phyloP scores from a whole-genome alignment of 2,888 invertebrate genomes.

The Xylota segnis region DNA sequence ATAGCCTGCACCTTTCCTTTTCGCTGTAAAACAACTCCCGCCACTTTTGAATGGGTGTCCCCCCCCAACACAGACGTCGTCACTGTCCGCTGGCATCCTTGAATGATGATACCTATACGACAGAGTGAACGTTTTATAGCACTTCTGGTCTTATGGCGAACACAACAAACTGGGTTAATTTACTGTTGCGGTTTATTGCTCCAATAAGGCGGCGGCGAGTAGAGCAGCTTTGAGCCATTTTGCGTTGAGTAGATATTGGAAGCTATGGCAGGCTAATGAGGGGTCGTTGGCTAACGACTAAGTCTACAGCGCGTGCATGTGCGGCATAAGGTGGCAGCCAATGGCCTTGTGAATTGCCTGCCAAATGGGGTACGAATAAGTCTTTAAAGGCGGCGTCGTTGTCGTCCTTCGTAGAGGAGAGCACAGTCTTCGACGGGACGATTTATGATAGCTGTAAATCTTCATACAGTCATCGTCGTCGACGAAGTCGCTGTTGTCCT shows the following conservation, averaged over 20 bases:
- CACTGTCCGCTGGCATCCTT: slow-evolving; percentile 54
- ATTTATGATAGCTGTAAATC: slow-evolving; percentile 71
- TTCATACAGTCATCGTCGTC: slow-evolving; percentile 41
- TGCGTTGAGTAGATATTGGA: slow-evolving; percentile 48
- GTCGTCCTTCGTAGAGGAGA: slow-evolving; percentile 11
- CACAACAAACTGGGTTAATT: slow-evolving; percentile 64
- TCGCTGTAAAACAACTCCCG: not conserved
- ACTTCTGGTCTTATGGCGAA: slow-evolving; percentile 44
- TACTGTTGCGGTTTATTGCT: slow-evolving; percentile 69
- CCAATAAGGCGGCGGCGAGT: slow-evolving; percentile 39
- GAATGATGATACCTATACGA: slow-evolving; percentile 48
- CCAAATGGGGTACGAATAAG: slow-evolving; percentile 59
- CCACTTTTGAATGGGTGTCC: not conserved
- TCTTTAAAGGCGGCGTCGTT: slow-evolving; percentile 29
- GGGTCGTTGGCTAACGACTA: slow-evolving; percentile 50
- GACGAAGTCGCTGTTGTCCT: slow-evolving; percentile 5
- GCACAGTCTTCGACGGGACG: slow-evolving; percentile 40
- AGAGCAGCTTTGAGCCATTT: slow-evolving; percentile 24
- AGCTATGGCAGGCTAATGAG: slow-evolving; percentile 54
- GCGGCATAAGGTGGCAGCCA: slow-evolving; percentile 18
- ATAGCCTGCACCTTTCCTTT: not conserved
- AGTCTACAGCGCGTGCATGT: slow-evolving; percentile 32
- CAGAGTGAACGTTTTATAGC: slow-evolving; percentile 56
- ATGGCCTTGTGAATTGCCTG: slow-evolving; percentile 56
- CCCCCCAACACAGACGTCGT: slow-evolving; percentile 20